Evolutionary conservation across 1,140 invertebrate genomes (phyloP), one percentile per base, ranked within the genome.

Genomic region (Eriocheir sinensis): DNA sequence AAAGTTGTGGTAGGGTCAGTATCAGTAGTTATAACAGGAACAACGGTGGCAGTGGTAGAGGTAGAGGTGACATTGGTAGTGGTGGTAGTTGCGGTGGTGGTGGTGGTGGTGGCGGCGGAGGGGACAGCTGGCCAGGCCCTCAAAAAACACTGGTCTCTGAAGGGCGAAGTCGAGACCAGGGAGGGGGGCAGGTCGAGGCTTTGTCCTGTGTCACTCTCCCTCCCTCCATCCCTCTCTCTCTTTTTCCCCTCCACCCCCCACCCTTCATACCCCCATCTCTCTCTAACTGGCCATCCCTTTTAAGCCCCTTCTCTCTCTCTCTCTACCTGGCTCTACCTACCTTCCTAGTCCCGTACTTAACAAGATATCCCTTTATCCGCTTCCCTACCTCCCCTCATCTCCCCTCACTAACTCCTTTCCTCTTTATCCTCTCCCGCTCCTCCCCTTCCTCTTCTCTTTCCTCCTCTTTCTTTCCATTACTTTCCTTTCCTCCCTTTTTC

Each of bases 281-380:
- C 60, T 72, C 60, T 72, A 72, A 72, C 60, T 72, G 60, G 60
- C 60, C 60, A 72, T 72, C 60, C 60, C 60, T 72, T 72, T 72
- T 72, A n/a, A 72, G 27, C 27, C 60, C 27, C 60, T 72, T 72
- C 60, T 72, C 60, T 72, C 60, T n/a, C n/a, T n/a, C n/a, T n/a
- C n/a, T 21, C 48, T 72, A 72, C 60, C 60, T 72, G 60, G 60
- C 27, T 21, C 27, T 72, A 72, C 60, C 60, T 8, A 48, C 83
- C 27, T 40, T 85, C 17, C 41, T 30, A n/a, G n/a, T n/a, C n/a
- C n/a, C n/a, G n/a, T n/a, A 72, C 17, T 72, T 72, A 72, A 27
- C 60, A n/a, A 72, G 27, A 72, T n/a, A 72, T 72, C 60, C 60
- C 27, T 72, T 72, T n/a, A 72, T 72, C 27, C 60, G 8, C 60